Evolutionary conservation across 2,113 vertebrate species (phyloP), one percentile per base, ranked within the genome.

Genomic region (Symphodus melops): DNA sequence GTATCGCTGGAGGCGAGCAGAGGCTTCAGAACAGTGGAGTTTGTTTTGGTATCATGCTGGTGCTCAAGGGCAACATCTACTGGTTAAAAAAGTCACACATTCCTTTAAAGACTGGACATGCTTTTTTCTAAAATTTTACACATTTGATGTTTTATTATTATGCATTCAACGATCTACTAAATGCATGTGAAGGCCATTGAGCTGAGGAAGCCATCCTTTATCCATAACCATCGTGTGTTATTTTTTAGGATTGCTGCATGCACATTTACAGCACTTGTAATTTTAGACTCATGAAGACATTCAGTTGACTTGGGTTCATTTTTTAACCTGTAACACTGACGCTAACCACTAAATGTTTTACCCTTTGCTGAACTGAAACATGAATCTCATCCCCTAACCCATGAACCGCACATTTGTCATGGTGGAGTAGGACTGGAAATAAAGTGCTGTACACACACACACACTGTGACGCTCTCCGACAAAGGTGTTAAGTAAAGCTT

Each of bases 401-500:
- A 33, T 28, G 67, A 68, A 62, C 48, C 53, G 7, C 44, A 33
- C 39, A 16, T 54, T 20, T 52, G 36, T n/a, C n/a, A 25, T 42
- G 1, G 46, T n/a, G 51, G 65, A 61, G 23, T 46, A 1, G 37
- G 12, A 5, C 16, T 51, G 48, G 19, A 51, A 54, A 10, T 42
- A 53, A 58, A 20, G 3, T 10, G 5, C 28, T 62, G 14, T 3
- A 33, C 36, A 63, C 44, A 4, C n/a, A 16, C 17, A 0, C 46
- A 21, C n/a, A 12, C 21, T 5, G 42, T 33, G 51, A 41, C 17
- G 16, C 36, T 64, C 19, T 14, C 19, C 1, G 12, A 11, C 68
- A 49, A 36, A 68, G 65, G 68, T 56, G 64, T 69, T 67, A 48
- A 61, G 67, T 23, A 4, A 36, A 49, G 68, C 46, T 75, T 83